phyloP scores from a whole-genome alignment of 2,888 invertebrate species.

The Meteorus cinctellus region DNA sequence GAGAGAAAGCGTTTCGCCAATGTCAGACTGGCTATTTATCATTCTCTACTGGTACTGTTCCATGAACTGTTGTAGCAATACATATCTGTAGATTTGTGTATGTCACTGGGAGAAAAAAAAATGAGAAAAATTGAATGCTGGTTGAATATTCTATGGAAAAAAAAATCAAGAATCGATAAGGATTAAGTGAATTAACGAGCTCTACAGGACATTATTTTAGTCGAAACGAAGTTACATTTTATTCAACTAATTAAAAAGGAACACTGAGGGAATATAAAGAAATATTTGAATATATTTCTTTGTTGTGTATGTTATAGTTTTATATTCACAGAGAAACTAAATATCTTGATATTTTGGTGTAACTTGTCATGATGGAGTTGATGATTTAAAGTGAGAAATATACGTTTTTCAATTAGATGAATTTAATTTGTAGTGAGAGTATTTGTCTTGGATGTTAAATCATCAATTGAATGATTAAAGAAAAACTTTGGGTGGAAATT shows the following conservation, averaged over 20 bases:
- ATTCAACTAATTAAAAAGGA: background rate
- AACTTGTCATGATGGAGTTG: too few relatives aligned
- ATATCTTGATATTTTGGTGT: too few relatives aligned
- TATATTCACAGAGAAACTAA: too few relatives aligned
- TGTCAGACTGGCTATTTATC: constrained; percentile 49
- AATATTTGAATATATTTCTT: too few relatives aligned
- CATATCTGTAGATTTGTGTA: constrained; percentile 23
- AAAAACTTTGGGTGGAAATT: too few relatives aligned
- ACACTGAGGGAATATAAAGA: background rate
- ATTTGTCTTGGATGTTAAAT: too few relatives aligned
- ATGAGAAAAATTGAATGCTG: constrained; percentile 14
- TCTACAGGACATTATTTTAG: background rate
- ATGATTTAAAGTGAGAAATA: too few relatives aligned
- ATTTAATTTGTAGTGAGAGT: too few relatives aligned
- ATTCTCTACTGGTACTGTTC: constrained; percentile 36
- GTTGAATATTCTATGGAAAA: background rate
- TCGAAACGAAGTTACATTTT: constrained; percentile 12
- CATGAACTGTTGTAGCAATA: background rate
- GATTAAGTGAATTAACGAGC: constrained; percentile 9
- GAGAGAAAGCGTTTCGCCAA: constrained; percentile 42
- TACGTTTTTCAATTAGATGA: too few relatives aligned
- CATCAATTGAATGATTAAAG: too few relatives aligned
- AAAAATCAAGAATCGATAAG: constrained; percentile 17
- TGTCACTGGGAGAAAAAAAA: background rate
- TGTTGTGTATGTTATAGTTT: too few relatives aligned